Base-by-base conservation (phyloP, 2,113 vertebrate species). In the Spea bombifrons region DNA sequence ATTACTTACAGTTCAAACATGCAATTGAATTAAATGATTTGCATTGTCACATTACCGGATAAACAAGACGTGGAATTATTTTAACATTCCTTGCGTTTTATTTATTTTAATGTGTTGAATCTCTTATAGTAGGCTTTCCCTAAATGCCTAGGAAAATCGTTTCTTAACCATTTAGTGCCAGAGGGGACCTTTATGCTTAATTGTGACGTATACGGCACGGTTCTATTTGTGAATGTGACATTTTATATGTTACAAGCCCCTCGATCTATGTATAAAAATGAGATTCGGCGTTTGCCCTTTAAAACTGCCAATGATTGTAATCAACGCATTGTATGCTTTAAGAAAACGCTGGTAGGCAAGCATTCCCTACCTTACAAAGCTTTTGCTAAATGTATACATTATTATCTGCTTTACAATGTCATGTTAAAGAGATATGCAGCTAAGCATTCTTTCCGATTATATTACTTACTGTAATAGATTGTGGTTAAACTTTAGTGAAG, bases 391-490 rank as follows among this genome's bases (percentile, higher is more conserved):
- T 80, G 71, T 74, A 80, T 64, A 74, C 64, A 74, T 44, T 80
- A 61, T 73, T 79, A 73, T 79, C 72, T 57, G 77, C 50, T 66
- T 66, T 79, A 79, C 77, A 79, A 79, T 80, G 71, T 67, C 78
- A 80, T 68, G 65, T 68, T 68, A 55, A 79, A 73, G 63, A 43
- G 70, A 67, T 63, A 17, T 13, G 30, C 8, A 52, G 17, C 8
- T 8, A 43, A 66, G n/a, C 63, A 8, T 73, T 30, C 44, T 45
- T 79, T 50, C 49, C 55, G 77, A 50, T 67, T 73, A 73, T 73
- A 16, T 76, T 68, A 57, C 65, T 76, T 68, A 68, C 65, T 5
- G 75, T n/a, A 57, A 76, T 50, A 57, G 59, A 77, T 63, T 77
- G 67, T 63, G 66, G 66, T 59, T 7, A 59, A 69, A 49, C 10